Percentiles rank a stretch among this genome's conserved stretches.
These are phyloP conservation scores for Acrobasis repandana DNA, from an alignment of 2,888 invertebrate species.

Conservation along the genomic window DNA sequence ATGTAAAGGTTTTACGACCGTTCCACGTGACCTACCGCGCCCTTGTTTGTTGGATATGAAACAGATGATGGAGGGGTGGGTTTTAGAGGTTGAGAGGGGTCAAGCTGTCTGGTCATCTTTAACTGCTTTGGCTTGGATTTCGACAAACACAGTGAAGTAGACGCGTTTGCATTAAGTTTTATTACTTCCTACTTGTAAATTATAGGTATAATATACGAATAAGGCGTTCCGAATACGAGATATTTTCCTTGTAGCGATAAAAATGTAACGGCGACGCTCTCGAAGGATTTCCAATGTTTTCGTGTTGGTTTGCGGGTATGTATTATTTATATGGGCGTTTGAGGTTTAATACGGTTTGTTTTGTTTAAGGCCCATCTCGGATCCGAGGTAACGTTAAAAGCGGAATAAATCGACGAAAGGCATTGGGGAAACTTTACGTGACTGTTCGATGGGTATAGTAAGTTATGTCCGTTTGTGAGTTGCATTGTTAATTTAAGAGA, in stretches of 20 bases:
- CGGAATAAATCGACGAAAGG: conserved; percentile 4
- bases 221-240: conserved; percentile 47
- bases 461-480: background rate
- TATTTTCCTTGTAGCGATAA: conserved; percentile 61
- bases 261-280: conserved; percentile 50
- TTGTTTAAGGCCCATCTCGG: conserved; percentile 22
- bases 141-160: conserved; percentile 68
- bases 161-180: conserved; percentile 76
- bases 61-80: conserved; percentile 36
- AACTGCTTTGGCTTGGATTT: conserved; percentile 59
- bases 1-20: conserved; percentile 57
- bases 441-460: background rate
- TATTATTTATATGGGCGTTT: conserved; percentile 39
- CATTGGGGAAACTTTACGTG: background rate
- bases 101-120: conserved; percentile 54
- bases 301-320: conserved; percentile 41
- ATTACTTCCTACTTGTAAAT: conserved; percentile 75
- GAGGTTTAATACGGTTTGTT: conserved; percentile 28
- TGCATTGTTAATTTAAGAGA: too few relatives aligned
- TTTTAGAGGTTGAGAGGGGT: conserved; percentile 39
- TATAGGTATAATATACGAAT: conserved; percentile 66
- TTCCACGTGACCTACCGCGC: conserved; percentile 41
- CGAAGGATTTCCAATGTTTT: conserved; percentile 45
- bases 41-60: conserved; percentile 33
- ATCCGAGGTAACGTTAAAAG: conserved; percentile 10